Evolutionary conservation across 1,140 invertebrate genomes (phyloP).

Genomic region (Caenorhabditis brenneri): DNA sequence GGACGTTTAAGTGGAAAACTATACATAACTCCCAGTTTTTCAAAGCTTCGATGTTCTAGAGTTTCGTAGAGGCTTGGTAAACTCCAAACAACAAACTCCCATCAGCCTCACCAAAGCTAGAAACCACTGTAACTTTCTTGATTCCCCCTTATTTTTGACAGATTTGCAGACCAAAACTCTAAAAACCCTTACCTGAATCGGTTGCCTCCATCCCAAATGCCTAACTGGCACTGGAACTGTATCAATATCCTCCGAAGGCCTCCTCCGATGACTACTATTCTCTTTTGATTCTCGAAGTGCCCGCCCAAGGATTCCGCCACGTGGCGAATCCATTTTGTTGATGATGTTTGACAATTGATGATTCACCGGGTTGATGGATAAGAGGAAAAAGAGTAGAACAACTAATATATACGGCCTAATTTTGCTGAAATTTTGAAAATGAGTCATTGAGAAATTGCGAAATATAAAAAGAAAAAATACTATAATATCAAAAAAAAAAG

Average conservation of each 20-base stretch:
- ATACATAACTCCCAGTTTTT: too few species aligned
- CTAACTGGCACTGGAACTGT: neutral
- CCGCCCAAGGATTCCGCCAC: conserved; percentile 22
- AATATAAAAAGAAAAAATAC: neutral
- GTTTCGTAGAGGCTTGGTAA: too few species aligned
- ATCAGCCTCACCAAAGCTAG: neutral
- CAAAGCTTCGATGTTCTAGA: too few species aligned
- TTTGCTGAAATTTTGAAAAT: neutral
- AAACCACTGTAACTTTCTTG: neutral
- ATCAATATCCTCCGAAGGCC: neutral
- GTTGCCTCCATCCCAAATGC: neutral
- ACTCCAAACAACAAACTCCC: too few species aligned
- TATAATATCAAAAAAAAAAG: too few species aligned
- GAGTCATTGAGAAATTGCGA: neutral
- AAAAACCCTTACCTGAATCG: neutral
- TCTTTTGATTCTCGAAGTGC: neutral
- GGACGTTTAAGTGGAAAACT: too few species aligned
- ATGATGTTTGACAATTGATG: neutral
- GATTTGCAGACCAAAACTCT: neutral
- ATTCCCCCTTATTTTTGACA: neutral
- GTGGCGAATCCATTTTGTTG: conserved; percentile 3
- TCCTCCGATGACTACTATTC: neutral
- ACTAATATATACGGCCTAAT: neutral
- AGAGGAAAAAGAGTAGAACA: neutral
- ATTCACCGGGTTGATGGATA: neutral